A percentile compares a stretch with the other conserved stretches of the same genome.
Evolutionary conservation across 2,888 invertebrate species (phyloP).

Genomic region (Drosophila histrio): DNA sequence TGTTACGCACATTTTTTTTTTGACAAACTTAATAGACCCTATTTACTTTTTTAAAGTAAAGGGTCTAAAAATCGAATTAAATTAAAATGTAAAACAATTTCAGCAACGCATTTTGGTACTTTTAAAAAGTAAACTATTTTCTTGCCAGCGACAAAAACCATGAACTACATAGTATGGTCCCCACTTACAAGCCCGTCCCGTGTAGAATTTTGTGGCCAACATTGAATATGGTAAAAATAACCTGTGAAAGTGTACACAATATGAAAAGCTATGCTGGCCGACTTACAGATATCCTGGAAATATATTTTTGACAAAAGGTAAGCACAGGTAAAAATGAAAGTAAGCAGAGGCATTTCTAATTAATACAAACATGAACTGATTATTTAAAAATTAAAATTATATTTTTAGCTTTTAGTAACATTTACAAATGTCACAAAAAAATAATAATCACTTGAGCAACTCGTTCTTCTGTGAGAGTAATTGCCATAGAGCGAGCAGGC

Average conservation of each 20-base stretch:
- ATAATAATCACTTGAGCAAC: background rate
- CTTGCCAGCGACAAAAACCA: constrained; percentile 6
- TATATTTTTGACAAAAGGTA: background rate
- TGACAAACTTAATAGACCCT: no score
- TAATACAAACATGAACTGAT: no score
- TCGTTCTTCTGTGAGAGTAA: background rate
- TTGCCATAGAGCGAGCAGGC: background rate
- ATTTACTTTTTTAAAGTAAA: no score
- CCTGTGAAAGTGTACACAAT: background rate
- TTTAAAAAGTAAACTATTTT: constrained; percentile 47
- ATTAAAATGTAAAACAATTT: constrained; percentile 59
- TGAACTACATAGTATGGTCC: background rate
- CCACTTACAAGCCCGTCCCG: background rate
- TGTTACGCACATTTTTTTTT: no score
- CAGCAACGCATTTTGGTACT: constrained; percentile 10
- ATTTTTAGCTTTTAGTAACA: background rate
- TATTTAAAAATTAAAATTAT: no score
- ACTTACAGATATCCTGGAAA: background rate
- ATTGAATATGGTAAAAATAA: constrained; percentile 25
- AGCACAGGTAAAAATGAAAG: no score
- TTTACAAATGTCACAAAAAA: background rate
- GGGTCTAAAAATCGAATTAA: constrained; percentile 46
- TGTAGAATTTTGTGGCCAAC: constrained; percentile 8
- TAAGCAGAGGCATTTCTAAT: no score
- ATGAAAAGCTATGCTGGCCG: background rate